phyloP scores from a whole-genome alignment of 2,888 invertebrate genomes.

The Pachycephus smyrnensis region DNA sequence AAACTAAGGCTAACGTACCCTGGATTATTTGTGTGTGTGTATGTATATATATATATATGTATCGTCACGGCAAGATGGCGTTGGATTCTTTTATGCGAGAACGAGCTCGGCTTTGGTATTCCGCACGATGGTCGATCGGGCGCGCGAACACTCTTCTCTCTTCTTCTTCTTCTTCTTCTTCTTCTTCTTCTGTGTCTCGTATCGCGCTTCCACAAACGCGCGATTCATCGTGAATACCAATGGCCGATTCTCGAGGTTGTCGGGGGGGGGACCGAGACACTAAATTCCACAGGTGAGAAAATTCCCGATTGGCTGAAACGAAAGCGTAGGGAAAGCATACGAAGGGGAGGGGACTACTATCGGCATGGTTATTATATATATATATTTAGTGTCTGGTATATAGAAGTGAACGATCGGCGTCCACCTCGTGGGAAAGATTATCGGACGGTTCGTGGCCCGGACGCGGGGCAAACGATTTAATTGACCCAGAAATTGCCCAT shows the following conservation, averaged over 20 bases:
- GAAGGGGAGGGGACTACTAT: neutral
- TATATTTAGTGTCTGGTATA: neutral
- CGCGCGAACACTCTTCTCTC: constrained; percentile 14
- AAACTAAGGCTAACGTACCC: no score
- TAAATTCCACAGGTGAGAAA: neutral
- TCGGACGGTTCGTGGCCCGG: constrained; percentile 32
- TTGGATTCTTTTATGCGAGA: neutral
- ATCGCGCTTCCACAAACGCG: constrained; percentile 15
- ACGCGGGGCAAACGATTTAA: constrained; percentile 55
- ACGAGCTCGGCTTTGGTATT: constrained; percentile 6
- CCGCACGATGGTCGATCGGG: constrained; percentile 7
- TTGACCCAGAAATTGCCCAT: constrained; percentile 52
- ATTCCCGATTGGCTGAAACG: neutral
- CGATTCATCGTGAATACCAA: neutral
- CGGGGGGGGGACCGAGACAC: neutral
- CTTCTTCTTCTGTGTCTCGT: constrained; percentile 20
- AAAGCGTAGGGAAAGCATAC: neutral
- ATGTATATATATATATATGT: no score
- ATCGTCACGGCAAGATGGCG: no score
- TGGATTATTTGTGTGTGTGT: no score
- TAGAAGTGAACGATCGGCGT: neutral
- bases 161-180: constrained; percentile 17
- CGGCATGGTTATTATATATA: neutral
- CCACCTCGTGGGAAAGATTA: constrained; percentile 5
- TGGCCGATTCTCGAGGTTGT: constrained; percentile 1